Evolutionary conservation across 2,797 vertebrate species (phyloP), one percentile per base, ranked within the genome.

Genomic region (Aldrovandia affinis): DNA sequence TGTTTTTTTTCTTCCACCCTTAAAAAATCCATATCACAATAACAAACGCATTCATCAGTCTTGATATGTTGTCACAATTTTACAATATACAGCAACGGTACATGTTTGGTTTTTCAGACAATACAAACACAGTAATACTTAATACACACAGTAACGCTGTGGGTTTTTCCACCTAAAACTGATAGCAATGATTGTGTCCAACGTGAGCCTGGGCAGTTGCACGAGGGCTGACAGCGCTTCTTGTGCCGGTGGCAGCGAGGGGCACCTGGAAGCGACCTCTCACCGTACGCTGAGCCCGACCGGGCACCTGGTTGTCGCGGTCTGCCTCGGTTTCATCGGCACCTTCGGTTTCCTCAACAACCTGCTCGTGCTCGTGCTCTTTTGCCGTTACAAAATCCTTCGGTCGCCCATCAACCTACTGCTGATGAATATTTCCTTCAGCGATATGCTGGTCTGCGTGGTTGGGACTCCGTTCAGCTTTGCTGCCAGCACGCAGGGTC

Each of bases 391-490:
- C 92, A 95, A 95, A 91, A 91, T 92, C 82, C 91, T 96, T 91
- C 95, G 95, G 3, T 96, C 96, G 5, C 96, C 96, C 84, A 96
- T 97, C 89, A 96, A 96, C 95, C 91, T 96, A 90, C 95, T 97
- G 78, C 93, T 96, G 87, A 88, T 96, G 15, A 97, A 96, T 94
- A 96, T 97, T 85, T 95, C 95, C 68, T 33, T 95, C 87, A 96
- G 96, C 90, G 96, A 97, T 90, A 90, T 96, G 90, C 95, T 96
- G 88, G 96, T 96, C 87, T 96, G 96, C 89, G 89, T 95, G 55
- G 83, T 96, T 81, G 96, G 96, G 25, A 96, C 96, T 77, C 96
- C 96, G 88, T 96, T 97, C 94, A 96, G 96, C 92, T 96, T 96
- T 88, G 95, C 95, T 2, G 95, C 96, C 89, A 96, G 96, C 92